Evolutionary conservation across 1,140 invertebrate genomes (phyloP).

Genomic region (Druon quercuslanigerum): DNA sequence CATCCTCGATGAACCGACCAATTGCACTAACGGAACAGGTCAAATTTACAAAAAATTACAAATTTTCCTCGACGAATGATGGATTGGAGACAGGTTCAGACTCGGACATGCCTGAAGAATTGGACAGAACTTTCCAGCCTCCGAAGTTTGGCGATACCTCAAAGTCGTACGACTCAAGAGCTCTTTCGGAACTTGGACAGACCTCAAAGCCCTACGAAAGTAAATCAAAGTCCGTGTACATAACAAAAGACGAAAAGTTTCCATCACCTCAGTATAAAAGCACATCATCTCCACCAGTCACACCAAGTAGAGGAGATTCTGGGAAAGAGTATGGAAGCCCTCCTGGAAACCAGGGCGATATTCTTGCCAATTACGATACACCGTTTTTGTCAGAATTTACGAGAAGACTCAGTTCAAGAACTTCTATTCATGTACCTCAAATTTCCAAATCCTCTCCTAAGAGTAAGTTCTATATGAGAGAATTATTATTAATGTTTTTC

Average conservation of each 20-base stretch:
- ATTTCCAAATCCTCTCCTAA: constrained; percentile 55
- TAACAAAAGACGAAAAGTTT: constrained; percentile 56
- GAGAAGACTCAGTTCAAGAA: constrained; percentile 76
- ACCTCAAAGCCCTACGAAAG: constrained; percentile 45
- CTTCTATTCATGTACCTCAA: constrained; percentile 70
- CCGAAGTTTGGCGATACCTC: constrained; percentile 51
- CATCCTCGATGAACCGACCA: constrained; percentile 39
- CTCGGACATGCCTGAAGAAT: constrained; percentile 66
- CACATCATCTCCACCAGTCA: constrained; percentile 61
- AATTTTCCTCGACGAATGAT: constrained; percentile 70
- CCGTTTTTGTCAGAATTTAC: constrained; percentile 83
- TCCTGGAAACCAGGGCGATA: constrained; percentile 54
- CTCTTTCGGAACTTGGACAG: constrained; percentile 42
- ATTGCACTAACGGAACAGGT: constrained; percentile 53
- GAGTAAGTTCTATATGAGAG: constrained; percentile 52
- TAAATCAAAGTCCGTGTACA: constrained; percentile 46
- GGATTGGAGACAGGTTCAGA: constrained; percentile 79
- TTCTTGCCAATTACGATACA: constrained; percentile 75
- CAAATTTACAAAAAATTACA: constrained; percentile 71
- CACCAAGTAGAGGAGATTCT: constrained; percentile 35
- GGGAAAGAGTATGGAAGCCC: constrained; percentile 48
- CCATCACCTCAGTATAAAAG: constrained; percentile 55
- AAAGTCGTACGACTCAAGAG: constrained; percentile 42
- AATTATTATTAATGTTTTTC: background rate
- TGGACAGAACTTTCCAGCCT: constrained; percentile 34